A percentile compares a stretch with the other conserved stretches of the same genome.
Evolutionary conservation across 2,888 invertebrate genomes (phyloP).

Genomic region (Plagodis dolabraria): DNA sequence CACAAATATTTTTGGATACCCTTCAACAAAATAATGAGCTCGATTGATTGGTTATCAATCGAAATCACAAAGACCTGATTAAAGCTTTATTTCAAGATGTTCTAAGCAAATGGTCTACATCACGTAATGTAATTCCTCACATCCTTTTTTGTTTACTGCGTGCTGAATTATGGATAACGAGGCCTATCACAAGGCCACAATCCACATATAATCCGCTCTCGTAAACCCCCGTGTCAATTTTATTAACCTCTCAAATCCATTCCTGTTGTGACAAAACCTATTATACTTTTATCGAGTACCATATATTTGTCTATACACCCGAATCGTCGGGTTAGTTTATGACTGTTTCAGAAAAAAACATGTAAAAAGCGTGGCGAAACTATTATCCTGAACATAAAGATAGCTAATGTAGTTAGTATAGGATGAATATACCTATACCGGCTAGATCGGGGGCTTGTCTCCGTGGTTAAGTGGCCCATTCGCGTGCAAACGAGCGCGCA

Average conservation of each 20-base stretch:
- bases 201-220: constrained; percentile 53
- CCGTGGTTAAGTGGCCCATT: constrained; percentile 85
- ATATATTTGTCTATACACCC: constrained; percentile 45
- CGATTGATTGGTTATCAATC: too few species aligned
- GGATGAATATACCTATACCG: constrained; percentile 57
- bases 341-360: constrained; percentile 63
- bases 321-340: constrained; percentile 48
- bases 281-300: constrained; percentile 53
- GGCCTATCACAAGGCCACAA: constrained; percentile 56
- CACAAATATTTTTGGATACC: too few species aligned
- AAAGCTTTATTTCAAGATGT: too few species aligned
- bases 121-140: constrained; percentile 48
- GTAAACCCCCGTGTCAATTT: constrained; percentile 61
- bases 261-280: constrained; percentile 52
- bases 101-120: background rate
- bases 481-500: constrained; percentile 84
- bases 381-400: constrained; percentile 76
- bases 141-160: constrained; percentile 49
- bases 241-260: constrained; percentile 51
- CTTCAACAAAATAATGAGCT: too few species aligned
- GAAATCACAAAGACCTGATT: too few species aligned
- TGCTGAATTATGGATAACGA: constrained; percentile 55
- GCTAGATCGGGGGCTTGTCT: constrained; percentile 65
- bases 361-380: constrained; percentile 79
- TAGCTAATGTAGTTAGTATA: constrained; percentile 69